A percentile compares a stretch with the other conserved stretches of the same genome.
Evolutionary conservation across 2,113 vertebrate genomes (phyloP).

Genomic region (Mandrillus leucophaeus): DNA sequence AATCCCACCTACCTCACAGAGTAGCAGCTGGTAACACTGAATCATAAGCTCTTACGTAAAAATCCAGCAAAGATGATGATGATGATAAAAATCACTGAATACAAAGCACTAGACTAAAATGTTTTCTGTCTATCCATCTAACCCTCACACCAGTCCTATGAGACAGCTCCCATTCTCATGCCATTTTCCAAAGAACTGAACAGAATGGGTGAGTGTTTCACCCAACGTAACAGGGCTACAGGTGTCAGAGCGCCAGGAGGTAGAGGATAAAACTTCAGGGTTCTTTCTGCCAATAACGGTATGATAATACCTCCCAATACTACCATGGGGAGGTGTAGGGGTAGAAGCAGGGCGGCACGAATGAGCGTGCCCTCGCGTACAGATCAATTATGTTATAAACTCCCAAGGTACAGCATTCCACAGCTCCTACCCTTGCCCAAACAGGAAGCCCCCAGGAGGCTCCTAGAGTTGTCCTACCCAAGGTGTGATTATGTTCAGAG

Average conservation of each 20-base stretch:
- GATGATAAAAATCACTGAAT: neutral
- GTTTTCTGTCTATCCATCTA: neutral
- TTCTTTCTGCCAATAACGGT: neutral
- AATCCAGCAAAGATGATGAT: neutral
- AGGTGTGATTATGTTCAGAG: neutral
- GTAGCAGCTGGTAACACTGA: neutral
- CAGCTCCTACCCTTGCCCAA: neutral
- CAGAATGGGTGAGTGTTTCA: neutral
- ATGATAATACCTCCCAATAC: neutral
- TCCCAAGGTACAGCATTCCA: neutral
- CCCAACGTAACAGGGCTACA: neutral
- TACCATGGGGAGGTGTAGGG: neutral
- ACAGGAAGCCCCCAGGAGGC: neutral
- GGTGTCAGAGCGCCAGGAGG: neutral
- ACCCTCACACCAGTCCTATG: neutral
- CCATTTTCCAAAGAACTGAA: neutral
- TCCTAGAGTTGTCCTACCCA: neutral
- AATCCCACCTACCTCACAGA: neutral
- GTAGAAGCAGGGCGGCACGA: neutral
- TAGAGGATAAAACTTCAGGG: neutral
- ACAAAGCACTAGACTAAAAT: neutral
- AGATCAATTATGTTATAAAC: neutral
- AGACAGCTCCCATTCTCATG: neutral
- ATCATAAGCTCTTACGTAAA: neutral
- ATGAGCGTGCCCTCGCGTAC: too few species aligned